Base-by-base conservation (phyloP, 2,113 vertebrate genomes). In the Aplodontia rufa region DNA sequence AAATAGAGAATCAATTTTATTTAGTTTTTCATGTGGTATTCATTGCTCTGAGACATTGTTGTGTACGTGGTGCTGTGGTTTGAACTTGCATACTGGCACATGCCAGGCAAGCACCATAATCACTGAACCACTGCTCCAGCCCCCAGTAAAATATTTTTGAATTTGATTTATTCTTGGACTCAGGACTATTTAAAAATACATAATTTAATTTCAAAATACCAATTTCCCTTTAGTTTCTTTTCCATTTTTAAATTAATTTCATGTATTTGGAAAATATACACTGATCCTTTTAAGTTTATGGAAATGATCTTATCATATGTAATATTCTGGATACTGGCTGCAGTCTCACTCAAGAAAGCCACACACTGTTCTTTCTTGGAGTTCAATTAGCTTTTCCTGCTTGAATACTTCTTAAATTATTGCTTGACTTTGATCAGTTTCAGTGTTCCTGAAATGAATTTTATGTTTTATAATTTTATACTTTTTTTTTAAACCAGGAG, bases 161-260 rank as follows among this genome's bases (percentile, higher is more conserved):
- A 88, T 84, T 74, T 84, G 17, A 51, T 87, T 71, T 87, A 17
- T 81, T 83, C 53, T 78, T 51, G 75, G 42, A 80, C 1, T 60
- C 24, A 35, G 68, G 22, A 19, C 30, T 75, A n/a, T 72, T 53
- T 66, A 94, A 26, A 80, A 66, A 5, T 35, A 35, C 2, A 16
- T 51, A 74, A 8, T 91, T 89, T 35, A 81, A 81, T 74, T 87
- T 68, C 35, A 28, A 81, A 22, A 42, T 69, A 75, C 55, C 79
- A 74, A 55, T 76, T 72, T 76, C 22, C 6, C 45, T 95, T 93
- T 62, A 83, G n/a, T 32, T 91, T 87, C 17, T 91, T 32, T 84
- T 82, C 84, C 95, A 79, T 74, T 83, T 72, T 55, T 91, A 93
- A 71, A 49, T 78, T 62, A 87, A n/a, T 74, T 60, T 8, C 0